phyloP scores from a whole-genome alignment of 2,888 invertebrate species.

The Drosophila mercatorum region DNA sequence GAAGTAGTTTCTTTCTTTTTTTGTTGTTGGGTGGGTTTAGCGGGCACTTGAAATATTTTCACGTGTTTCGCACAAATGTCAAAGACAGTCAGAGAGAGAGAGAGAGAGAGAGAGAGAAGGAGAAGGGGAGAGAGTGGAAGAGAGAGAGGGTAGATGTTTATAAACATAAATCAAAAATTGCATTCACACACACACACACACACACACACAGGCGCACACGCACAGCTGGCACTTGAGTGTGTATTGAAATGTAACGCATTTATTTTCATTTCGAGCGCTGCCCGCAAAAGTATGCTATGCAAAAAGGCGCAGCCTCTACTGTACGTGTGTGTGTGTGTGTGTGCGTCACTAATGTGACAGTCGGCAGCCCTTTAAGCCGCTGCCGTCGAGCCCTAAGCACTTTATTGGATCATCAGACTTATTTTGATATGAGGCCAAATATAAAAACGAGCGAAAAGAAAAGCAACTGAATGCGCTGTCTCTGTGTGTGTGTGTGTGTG shows the following conservation, averaged over 20 bases:
- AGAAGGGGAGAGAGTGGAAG: slow-evolving; percentile 9
- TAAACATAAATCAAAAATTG: slow-evolving; percentile 77
- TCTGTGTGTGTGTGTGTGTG: slow-evolving; percentile 7
- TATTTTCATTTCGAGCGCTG: slow-evolving; percentile 74
- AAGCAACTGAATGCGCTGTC: slow-evolving; percentile 6
- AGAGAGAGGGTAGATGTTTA: slow-evolving; percentile 13
- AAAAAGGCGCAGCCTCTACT: slow-evolving; percentile 42
- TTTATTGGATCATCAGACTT: slow-evolving; percentile 83
- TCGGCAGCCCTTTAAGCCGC: slow-evolving; percentile 71
- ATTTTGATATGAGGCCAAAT: slow-evolving; percentile 77
- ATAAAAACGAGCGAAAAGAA: slow-evolving; percentile 26
- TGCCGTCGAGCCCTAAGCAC: slow-evolving; percentile 74
- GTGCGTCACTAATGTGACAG: slow-evolving; percentile 75
- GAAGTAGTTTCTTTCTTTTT: slow-evolving; percentile 60
- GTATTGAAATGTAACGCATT: slow-evolving; percentile 82
- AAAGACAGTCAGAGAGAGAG: slow-evolving; percentile 48
- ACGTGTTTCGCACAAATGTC: slow-evolving; percentile 82
- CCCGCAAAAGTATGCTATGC: slow-evolving; percentile 72
- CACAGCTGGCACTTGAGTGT: slow-evolving; percentile 46
- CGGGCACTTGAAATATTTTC: slow-evolving; percentile 81
- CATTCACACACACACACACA: slow-evolving; percentile 32
- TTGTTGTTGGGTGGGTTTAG: slow-evolving; percentile 33
- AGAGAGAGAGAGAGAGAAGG: not conserved
- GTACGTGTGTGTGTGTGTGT: slow-evolving; percentile 22
- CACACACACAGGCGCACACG: not conserved